Conservation (phyloP, 2,888 invertebrate genomes). For the Hesperia comma region DNA sequence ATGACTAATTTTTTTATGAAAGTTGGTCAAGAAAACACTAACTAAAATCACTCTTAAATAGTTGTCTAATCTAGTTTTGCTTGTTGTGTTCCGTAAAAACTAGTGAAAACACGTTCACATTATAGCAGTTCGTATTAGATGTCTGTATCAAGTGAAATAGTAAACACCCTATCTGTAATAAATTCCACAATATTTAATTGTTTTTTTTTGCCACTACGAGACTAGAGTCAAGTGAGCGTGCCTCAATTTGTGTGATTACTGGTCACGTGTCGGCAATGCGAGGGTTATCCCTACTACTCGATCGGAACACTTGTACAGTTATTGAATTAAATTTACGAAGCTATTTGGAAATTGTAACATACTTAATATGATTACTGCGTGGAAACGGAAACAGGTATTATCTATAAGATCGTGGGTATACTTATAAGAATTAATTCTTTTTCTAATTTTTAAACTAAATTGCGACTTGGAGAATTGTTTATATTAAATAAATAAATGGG, state of each 20-base stretch:
- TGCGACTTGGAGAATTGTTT: no score
- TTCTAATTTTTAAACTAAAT: no score
- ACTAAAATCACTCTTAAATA: no score
- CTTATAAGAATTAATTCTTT: no score
- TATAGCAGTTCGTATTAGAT: no score
- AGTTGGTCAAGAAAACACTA: no score
- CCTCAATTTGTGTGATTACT: slow-evolving; percentile 74
- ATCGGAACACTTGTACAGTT: slow-evolving; percentile 63
- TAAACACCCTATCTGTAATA: not conserved
- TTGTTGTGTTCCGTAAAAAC: no score
- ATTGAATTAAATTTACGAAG: slow-evolving; percentile 51
- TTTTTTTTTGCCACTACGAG: slow-evolving; percentile 38
- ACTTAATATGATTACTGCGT: slow-evolving; percentile 5
- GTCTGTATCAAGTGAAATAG: slow-evolving; percentile 15
- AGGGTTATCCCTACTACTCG: slow-evolving; percentile 54
- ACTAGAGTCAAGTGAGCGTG: slow-evolving; percentile 53
- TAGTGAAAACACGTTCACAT: no score
- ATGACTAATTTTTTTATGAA: no score
- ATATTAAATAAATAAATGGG: no score
- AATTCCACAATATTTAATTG: slow-evolving; percentile 38
- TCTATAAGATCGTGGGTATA: no score
- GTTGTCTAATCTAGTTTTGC: no score
- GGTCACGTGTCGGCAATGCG: slow-evolving; percentile 60
- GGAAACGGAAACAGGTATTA: not conserved
- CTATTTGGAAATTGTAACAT: slow-evolving; percentile 46